A percentile compares a stretch with the other conserved stretches of the same genome.
Conservation (phyloP, 2,888 invertebrate species). For the Nemotelus pantherinus region DNA sequence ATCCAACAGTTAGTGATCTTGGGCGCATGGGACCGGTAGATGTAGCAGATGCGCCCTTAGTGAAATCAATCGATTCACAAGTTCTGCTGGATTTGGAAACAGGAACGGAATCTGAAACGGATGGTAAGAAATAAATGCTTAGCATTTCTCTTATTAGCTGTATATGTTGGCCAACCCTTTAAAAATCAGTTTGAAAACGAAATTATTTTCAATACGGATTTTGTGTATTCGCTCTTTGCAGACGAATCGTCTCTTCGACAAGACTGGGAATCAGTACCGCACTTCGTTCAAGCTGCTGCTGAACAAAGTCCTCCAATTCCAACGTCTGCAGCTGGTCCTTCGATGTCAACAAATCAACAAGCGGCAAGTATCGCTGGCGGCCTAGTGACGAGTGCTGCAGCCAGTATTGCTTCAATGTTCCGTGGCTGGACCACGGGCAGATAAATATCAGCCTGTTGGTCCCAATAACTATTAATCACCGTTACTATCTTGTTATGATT, state of each 20-base stretch:
- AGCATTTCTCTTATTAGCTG: neutral
- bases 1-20: constrained; percentile 72
- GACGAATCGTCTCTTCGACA: constrained; percentile 74
- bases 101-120: constrained; percentile 73
- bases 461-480: too few relatives aligned
- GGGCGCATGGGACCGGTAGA: constrained; percentile 77
- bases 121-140: constrained; percentile 64
- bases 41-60: constrained; percentile 62
- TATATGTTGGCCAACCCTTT: constrained; percentile 57
- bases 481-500: too few relatives aligned
- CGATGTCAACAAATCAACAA: constrained; percentile 58
- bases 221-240: constrained; percentile 31
- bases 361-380: constrained; percentile 74
- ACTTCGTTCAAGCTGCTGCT: constrained; percentile 40
- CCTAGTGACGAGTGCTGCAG: constrained; percentile 83
- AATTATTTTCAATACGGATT: neutral
- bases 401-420: constrained; percentile 84
- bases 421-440: constrained; percentile 71
- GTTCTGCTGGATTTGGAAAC: constrained; percentile 71
- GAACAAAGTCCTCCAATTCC: constrained; percentile 55
- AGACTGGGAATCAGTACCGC: constrained; percentile 81
- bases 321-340: neutral
- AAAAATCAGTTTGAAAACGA: neutral
- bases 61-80: constrained; percentile 71
- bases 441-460: too few relatives aligned